Conservation (phyloP, 2,113 vertebrate genomes). For the Onychostoma macrolepis region DNA sequence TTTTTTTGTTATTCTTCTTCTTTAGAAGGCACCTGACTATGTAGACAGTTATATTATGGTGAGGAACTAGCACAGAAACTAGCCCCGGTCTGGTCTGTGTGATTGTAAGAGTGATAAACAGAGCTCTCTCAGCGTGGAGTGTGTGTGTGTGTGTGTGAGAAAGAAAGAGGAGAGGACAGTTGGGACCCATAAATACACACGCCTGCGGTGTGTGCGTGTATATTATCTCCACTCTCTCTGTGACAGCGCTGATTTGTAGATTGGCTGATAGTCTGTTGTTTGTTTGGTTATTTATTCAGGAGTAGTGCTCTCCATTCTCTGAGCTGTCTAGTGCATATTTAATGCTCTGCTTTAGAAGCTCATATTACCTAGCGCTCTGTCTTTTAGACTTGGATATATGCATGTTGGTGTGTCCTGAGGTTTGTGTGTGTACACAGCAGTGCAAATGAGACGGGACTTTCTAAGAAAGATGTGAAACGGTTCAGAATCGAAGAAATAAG, state of each 20-base stretch:
- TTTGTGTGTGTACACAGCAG: background rate
- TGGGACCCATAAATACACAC: slow-evolving; percentile 53
- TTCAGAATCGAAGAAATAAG: background rate
- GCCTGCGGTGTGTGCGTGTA: slow-evolving; percentile 45
- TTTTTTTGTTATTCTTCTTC: background rate
- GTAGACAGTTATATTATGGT: background rate
- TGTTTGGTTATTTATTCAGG: slow-evolving; percentile 44
- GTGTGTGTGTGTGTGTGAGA: slow-evolving; percentile 34
- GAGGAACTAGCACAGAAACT: background rate
- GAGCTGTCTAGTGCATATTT: slow-evolving; percentile 42
- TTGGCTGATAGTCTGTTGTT: slow-evolving; percentile 44
- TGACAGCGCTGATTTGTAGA: slow-evolving; percentile 46
- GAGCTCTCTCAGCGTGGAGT: slow-evolving; percentile 35
- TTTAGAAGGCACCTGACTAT: background rate
- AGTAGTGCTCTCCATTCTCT: slow-evolving; percentile 24
- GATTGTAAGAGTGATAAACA: slow-evolving; percentile 45
- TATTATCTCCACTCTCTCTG: slow-evolving; percentile 35
- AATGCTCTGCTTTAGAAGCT: slow-evolving; percentile 40
- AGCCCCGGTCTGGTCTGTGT: background rate
- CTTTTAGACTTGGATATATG: background rate
- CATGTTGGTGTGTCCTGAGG: background rate
- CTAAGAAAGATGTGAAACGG: slow-evolving; percentile 2
- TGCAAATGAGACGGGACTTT: background rate
- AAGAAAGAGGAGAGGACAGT: slow-evolving; percentile 38
- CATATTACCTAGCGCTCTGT: background rate